A percentile compares a stretch with the other conserved stretches of the same genome.
phyloP scores from a whole-genome alignment of 2,113 vertebrate species.

The Macquaria ambigua region DNA sequence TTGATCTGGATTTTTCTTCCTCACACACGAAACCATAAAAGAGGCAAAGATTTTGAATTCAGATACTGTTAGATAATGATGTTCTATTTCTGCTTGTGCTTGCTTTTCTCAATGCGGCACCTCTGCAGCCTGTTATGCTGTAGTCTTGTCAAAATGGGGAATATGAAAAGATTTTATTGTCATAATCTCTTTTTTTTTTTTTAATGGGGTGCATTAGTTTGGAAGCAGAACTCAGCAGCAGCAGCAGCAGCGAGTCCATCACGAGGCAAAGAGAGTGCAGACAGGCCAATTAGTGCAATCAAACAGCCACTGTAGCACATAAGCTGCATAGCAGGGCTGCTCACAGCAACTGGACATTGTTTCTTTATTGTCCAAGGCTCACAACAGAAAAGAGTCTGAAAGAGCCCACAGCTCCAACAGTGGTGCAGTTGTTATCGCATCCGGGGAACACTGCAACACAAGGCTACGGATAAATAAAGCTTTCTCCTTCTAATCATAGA shows the following conservation, averaged over 20 bases:
- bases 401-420: constrained; percentile 31
- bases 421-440: constrained; percentile 38
- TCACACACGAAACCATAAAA: constrained; percentile 14
- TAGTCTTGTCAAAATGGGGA: constrained; percentile 15
- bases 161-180: constrained; percentile 39
- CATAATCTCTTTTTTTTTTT: constrained; percentile 15
- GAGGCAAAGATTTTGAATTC: constrained; percentile 22
- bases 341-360: constrained; percentile 58
- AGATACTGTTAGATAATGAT: constrained; percentile 48
- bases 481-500: constrained; percentile 73
- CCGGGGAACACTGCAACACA: constrained; percentile 37
- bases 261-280: constrained; percentile 46
- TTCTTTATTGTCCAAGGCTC: constrained; percentile 44
- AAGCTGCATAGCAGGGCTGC: constrained; percentile 51
- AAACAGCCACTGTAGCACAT: constrained; percentile 52
- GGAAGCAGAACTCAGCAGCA: constrained; percentile 21
- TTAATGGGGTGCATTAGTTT: constrained; percentile 46
- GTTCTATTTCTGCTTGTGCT: constrained; percentile 39
- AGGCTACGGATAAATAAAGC: constrained; percentile 50
- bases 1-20: constrained; percentile 28
- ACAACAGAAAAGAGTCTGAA: constrained; percentile 34
- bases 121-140: constrained; percentile 23
- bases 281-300: constrained; percentile 73
- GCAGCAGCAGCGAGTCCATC: constrained; percentile 30
- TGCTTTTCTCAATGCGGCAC: not conserved